These are phyloP conservation scores for Heliothis subflexa DNA, from an alignment of 1,140 invertebrate genomes.

Conservation along the genomic window DNA sequence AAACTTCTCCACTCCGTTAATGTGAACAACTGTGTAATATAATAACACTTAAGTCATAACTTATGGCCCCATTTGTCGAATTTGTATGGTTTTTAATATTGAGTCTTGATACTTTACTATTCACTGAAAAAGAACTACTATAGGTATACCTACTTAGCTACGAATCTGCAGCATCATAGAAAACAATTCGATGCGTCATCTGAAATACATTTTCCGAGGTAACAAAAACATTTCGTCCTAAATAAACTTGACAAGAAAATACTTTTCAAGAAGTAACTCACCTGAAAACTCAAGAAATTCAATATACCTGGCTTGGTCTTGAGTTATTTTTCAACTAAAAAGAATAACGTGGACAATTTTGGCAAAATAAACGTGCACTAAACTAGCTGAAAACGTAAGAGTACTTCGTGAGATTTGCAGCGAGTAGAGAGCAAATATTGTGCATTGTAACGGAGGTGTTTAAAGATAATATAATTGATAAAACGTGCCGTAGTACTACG, in stretches of 20 bases:
- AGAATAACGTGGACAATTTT: slow-evolving; percentile 35
- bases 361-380: slow-evolving; percentile 29
- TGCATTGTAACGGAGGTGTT: slow-evolving; percentile 23
- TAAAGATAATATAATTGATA: slow-evolving; percentile 42
- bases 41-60: neutral
- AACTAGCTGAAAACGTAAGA: neutral
- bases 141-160: neutral
- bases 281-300: slow-evolving; percentile 24
- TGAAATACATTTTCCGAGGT: neutral
- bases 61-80: neutral
- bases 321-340: slow-evolving; percentile 32
- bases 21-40: slow-evolving; percentile 21
- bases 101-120: neutral
- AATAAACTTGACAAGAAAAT: slow-evolving; percentile 10
- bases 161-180: neutral
- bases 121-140: neutral
- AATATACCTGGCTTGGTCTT: slow-evolving; percentile 8
- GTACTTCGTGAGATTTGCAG: neutral
- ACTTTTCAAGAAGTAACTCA: slow-evolving; percentile 20
- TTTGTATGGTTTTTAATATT: neutral
- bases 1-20: slow-evolving; percentile 38
- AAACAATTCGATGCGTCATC: neutral
- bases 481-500: slow-evolving; percentile 16
- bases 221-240: neutral
- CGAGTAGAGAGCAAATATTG: slow-evolving; percentile 1